phyloP scores from a whole-genome alignment of 2,797 vertebrate species.

The Lophotriccus pileatus region DNA sequence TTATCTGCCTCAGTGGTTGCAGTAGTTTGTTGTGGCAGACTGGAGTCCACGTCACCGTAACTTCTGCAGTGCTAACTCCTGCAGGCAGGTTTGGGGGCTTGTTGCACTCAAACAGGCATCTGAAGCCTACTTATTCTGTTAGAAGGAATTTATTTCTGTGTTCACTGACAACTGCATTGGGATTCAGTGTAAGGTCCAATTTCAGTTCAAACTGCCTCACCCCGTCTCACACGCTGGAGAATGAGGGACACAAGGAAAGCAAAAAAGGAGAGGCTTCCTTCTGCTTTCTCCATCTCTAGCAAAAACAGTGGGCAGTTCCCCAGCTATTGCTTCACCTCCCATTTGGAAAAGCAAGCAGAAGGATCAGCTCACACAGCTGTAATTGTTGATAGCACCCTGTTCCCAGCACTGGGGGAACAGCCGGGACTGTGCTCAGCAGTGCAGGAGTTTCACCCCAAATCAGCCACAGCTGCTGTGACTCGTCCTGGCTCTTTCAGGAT shows the following conservation, averaged over 20 bases:
- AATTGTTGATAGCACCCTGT: accelerated
- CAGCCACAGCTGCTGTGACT: background rate
- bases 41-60: background rate
- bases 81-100: background rate
- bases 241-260: background rate
- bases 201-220: background rate
- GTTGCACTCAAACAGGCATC: background rate
- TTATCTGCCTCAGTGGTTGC: background rate
- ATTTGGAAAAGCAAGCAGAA: background rate
- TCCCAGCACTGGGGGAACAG: background rate
- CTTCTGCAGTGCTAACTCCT: background rate
- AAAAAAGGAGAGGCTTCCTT: background rate
- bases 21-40: background rate
- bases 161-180: background rate
- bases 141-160: background rate
- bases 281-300: background rate
- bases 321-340: background rate
- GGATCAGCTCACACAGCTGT: background rate
- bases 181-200: background rate
- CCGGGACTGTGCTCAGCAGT: background rate
- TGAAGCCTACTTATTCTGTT: background rate
- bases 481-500: too few relatives aligned
- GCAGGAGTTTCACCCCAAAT: background rate
- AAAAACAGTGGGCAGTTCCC: background rate
- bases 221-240: background rate